Conservation (phyloP, 2,888 invertebrate genomes). For the Cancer borealis region DNA sequence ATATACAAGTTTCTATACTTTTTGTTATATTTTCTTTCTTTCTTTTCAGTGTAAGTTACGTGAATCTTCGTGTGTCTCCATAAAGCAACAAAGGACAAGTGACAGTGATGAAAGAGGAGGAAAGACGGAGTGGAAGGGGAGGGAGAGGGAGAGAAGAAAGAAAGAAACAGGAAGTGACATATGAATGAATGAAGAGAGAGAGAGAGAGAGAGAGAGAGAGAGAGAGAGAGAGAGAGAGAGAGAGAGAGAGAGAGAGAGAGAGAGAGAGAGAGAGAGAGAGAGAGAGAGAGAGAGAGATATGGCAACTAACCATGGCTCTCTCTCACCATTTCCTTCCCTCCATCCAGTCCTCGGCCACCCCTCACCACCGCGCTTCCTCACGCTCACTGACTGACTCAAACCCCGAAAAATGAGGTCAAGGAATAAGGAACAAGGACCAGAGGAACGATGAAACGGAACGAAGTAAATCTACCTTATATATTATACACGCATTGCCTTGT, state of each 20-base stretch:
- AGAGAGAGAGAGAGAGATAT: not conserved
- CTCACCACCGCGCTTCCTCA: not conserved
- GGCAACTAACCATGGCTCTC: not conserved
- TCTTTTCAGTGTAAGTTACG: not conserved
- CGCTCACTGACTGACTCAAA: not conserved
- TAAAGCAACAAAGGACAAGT: not conserved
- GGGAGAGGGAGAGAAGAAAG: slow-evolving; percentile 32
- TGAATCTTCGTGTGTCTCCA: not conserved
- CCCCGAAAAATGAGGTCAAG: not conserved
- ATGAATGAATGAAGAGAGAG: not conserved
- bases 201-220: not conserved
- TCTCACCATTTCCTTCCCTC: not conserved
- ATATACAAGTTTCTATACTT: not conserved
- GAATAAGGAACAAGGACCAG: not conserved
- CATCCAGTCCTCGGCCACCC: not conserved
- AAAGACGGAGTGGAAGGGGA: slow-evolving; percentile 1
- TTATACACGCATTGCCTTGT: not conserved
- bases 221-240: not conserved
- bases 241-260: not conserved
- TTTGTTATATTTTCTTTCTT: not conserved
- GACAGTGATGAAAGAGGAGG: not conserved
- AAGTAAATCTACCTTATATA: not conserved
- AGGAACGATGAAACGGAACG: no score
- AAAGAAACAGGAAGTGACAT: not conserved
- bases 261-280: not conserved